Conservation (phyloP, 92 coral and sea anemone genomes). For the Porites evermanni region DNA sequence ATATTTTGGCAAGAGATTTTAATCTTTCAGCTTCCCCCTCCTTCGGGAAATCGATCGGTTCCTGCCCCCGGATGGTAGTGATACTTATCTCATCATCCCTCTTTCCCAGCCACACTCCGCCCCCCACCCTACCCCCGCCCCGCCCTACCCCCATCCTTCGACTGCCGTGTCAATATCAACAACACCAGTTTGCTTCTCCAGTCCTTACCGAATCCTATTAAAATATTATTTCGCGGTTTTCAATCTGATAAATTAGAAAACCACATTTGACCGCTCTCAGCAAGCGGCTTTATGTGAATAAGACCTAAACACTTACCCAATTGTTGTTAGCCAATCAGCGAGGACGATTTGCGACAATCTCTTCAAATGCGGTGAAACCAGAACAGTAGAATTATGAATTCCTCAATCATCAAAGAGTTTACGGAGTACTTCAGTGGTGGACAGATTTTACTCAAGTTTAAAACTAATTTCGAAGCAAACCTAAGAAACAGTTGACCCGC, state of each 20-base stretch:
- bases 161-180: background rate
- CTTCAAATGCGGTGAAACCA: constrained; percentile 6
- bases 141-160: background rate
- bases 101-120: too few species aligned
- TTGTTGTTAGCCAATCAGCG: constrained; percentile 17
- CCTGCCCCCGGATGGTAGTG: too few species aligned
- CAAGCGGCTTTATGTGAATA: background rate
- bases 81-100: too few species aligned
- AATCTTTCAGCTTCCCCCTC: too few species aligned
- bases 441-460: background rate
- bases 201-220: background rate
- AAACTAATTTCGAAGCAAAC: too few species aligned
- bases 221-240: background rate
- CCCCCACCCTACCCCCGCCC: background rate
- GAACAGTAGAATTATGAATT: constrained; percentile 27
- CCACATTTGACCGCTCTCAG: constrained; percentile 1
- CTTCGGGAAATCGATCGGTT: too few species aligned
- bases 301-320: constrained; percentile 15
- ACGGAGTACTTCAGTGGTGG: background rate
- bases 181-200: background rate
- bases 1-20: too few species aligned
- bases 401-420: constrained; percentile 28
- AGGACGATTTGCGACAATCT: background rate
- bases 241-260: constrained; percentile 1
- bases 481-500: background rate